Evolutionary conservation across 2,888 invertebrate genomes (phyloP), one percentile per base, ranked within the genome.

Genomic region (Punctoribates punctum): DNA sequence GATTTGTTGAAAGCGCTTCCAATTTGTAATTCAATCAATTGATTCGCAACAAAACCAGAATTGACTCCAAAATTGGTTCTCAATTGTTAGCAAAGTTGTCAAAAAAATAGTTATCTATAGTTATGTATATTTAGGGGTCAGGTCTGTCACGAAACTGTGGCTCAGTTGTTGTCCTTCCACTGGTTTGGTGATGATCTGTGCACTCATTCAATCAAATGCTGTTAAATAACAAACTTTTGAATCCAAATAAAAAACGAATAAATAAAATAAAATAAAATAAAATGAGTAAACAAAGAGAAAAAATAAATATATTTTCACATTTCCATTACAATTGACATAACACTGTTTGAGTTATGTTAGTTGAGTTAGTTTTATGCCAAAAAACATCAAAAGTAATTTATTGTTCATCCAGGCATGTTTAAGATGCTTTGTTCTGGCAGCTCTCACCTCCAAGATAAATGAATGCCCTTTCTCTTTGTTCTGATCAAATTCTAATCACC

Each of bases 291-390:
- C 13, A 27, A 27, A 60, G 25, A 23, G 9, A 25, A 48, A 13
- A 17, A 1, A 17, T 15, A 60, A 25, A 57, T 57, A 11, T 23
- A 23, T 60, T 60, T 60, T 60, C 60, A 29, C 60, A 60, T 20
- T 60, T 29, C 60, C 29, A 29, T 60, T 23, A 60, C 27, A 60
- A 60, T 60, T 60, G 60, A 60, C 60, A 60, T 60, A 60, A 60
- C 27, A 60, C 60, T 60, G 23, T 60, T 29, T 13, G 25, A 27
- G 60, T 27, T 23, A 60, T 57, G 20, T 13, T 20, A 27, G 60
- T 27, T 23, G 29, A 25, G 20, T 13, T 20, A 29, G 60, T 11
- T 60, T 29, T 60, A 15, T 27, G 1, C 1, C 3, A 13, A 25
- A 60, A 60, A 60, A 29, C 11, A 29, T 23, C 34, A 34, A 34